Evolutionary conservation across 2,888 invertebrate species (phyloP).

Genomic region (Schizaphis graminum): DNA sequence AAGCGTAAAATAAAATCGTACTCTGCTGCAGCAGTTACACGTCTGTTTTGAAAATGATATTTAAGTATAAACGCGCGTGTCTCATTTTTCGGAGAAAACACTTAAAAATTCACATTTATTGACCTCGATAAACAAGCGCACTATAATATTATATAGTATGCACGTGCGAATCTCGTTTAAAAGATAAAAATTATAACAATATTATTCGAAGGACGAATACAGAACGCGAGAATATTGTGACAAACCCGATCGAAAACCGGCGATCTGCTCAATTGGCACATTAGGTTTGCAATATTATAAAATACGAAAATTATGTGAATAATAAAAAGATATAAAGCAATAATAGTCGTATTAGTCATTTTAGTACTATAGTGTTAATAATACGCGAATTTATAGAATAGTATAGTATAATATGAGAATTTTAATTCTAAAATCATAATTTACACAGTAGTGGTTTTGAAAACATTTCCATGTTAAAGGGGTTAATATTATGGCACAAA

Average conservation of each 20-base stretch:
- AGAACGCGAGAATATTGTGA: not conserved
- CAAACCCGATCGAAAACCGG: not conserved
- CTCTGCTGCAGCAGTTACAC: not conserved
- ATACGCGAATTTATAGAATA: not conserved
- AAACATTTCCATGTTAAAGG: not conserved
- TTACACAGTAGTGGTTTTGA: not conserved
- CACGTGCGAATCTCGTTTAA: not conserved
- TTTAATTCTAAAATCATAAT: not conserved
- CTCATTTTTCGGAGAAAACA: not conserved
- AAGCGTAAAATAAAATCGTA: not conserved
- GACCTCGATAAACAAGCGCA: not conserved
- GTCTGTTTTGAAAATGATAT: not conserved
- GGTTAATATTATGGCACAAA: not conserved
- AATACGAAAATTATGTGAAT: not conserved
- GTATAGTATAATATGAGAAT: not conserved
- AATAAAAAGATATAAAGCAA: not conserved
- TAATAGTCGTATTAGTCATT: not conserved
- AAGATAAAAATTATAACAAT: not conserved
- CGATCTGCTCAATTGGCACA: not conserved
- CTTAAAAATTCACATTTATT: not conserved
- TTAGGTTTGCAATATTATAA: not conserved
- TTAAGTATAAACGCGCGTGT: not conserved
- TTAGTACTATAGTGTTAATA: not conserved
- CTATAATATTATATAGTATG: not conserved
- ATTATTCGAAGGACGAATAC: not conserved